Percentiles rank a stretch among this genome's conserved stretches.
phyloP scores from a whole-genome alignment of 2,113 vertebrate species.

The Micronycteris hirsuta region DNA sequence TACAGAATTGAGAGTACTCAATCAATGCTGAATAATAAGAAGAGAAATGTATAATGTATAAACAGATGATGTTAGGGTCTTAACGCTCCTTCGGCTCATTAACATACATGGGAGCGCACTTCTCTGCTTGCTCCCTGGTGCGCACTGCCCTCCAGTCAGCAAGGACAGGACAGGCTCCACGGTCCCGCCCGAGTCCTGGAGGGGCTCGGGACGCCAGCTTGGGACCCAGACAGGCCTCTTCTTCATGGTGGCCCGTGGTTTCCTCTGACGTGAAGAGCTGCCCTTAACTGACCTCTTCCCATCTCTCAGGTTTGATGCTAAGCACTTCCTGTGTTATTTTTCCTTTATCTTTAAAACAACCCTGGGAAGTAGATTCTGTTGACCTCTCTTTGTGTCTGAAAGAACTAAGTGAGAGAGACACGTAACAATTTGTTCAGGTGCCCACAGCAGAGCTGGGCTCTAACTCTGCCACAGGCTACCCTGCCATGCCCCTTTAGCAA shows the following conservation, averaged over 20 bases:
- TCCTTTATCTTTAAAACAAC: background rate
- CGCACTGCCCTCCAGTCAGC: background rate
- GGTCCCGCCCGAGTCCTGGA: fast-evolving
- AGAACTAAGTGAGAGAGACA: background rate
- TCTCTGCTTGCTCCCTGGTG: background rate
- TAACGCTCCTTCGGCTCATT: slow-evolving; percentile 46
- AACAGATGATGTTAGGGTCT: slow-evolving; percentile 50
- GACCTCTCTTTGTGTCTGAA: background rate
- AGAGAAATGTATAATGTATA: slow-evolving; percentile 64
- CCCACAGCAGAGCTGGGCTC: background rate
- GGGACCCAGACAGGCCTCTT: background rate
- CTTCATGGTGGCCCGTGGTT: background rate
- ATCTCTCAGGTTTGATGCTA: background rate
- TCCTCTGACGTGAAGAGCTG: background rate
- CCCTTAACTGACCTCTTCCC: background rate
- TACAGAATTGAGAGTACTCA: slow-evolving; percentile 44
- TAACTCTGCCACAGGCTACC: background rate
- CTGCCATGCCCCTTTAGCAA: background rate
- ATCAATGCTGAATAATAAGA: slow-evolving; percentile 64
- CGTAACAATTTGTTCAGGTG: background rate
- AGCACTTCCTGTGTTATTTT: background rate
- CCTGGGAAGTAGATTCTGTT: background rate
- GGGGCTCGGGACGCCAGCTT: background rate
- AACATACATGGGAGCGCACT: slow-evolving; percentile 33
- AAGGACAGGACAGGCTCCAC: background rate